A percentile compares a stretch with the other conserved stretches of the same genome.
These are phyloP conservation scores for Zosterops lateralis DNA, from an alignment of 2,113 vertebrate species.

Conservation along the genomic window DNA sequence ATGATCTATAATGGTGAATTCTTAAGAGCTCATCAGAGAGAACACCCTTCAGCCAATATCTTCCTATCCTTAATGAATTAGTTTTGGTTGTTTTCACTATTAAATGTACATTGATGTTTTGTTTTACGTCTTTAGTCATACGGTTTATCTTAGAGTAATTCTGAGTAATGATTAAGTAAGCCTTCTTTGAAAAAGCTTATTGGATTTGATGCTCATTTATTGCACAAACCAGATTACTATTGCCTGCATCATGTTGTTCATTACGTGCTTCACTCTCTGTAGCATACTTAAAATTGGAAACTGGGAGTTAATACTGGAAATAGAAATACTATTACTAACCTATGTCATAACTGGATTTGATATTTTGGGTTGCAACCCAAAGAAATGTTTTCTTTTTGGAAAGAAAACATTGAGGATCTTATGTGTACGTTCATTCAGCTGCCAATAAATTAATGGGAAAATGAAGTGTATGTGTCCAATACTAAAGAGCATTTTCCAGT, in stretches of 20 bases:
- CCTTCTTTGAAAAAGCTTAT: background rate
- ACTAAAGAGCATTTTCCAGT: background rate
- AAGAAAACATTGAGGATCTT: background rate
- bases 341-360: background rate
- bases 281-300: background rate
- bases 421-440: background rate
- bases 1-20: background rate
- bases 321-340: background rate
- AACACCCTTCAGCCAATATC: background rate
- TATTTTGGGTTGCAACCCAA: background rate
- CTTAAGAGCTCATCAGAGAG: background rate
- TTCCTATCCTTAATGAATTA: background rate
- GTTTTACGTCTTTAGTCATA: background rate
- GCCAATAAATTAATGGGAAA: background rate
- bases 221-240: background rate
- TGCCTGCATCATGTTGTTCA: background rate
- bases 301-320: background rate
- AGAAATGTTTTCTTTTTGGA: background rate
- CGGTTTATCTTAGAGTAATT: background rate
- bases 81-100: background rate
- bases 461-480: background rate
- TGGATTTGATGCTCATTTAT: conserved; percentile 20
- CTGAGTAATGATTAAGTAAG: background rate
- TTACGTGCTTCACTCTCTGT: background rate
- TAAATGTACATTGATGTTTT: background rate